Base-by-base conservation (phyloP, 2,113 vertebrate species). In the Campylorhamphus procurvoides region DNA sequence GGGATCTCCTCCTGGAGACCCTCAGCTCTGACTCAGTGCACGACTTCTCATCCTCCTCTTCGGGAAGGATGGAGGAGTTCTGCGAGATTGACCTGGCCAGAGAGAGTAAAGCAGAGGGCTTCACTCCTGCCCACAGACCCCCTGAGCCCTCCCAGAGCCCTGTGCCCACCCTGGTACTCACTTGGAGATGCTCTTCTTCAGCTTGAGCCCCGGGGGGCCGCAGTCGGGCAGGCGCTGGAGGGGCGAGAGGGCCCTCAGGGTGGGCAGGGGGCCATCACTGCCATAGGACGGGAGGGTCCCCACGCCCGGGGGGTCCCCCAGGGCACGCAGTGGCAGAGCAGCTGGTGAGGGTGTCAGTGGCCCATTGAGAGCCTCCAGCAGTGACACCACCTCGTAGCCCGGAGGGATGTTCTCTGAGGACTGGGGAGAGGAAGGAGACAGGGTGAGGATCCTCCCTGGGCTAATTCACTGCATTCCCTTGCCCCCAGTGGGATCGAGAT, bases 301-400 rank as follows among this genome's bases (percentile, higher is more conserved):
- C 2, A 98, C 59, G 25, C 98, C 97, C 10, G 98, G 98, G 90
- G 98, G 98, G 40, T 95, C 98, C 75, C 98, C 97, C n/a, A 98
- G 97, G 2, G 87, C 96, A 1, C 98, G 98, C 40, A 98, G 97
- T 0, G 98, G 98, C 60, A 98, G 98, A 8, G 96, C 91, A 1
- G 98, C 98, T 0, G 98, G 98, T 1, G 99, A 99, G 1, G 98
- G 98, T 12, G 96, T 98, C 76, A 99, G 98, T 1, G 99, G 99
- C 33, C 99, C 99, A 0, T 99, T 99, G 95, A 99, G 97, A 7
- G 99, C 99, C 94, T 99, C 99, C 96, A 99, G 98, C 39, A 99
- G 98, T 1, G 99, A 99, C 58, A 99, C 99, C 17, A 98, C 99
- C 95, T 99, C 99, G 1, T 99, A 99, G 4, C 99, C 99, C 0